These are phyloP conservation scores for Sitobion miscanthi DNA, from an alignment of 1,140 invertebrate species.

Conservation along the genomic window DNA sequence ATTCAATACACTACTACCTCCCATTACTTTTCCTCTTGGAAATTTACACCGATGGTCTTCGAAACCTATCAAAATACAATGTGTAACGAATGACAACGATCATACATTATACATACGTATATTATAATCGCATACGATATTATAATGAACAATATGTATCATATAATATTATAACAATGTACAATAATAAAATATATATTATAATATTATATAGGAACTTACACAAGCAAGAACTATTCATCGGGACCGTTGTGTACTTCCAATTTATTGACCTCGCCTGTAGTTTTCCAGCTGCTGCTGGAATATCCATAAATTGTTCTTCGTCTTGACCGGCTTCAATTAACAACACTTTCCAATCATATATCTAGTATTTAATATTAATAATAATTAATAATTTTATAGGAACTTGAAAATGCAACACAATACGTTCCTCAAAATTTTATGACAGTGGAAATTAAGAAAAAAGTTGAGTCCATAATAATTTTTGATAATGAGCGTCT, in stretches of 20 bases:
- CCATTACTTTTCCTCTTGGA: conserved; percentile 67
- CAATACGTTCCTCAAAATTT: too few relatives aligned
- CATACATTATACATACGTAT: not conserved
- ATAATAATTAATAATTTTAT: too few relatives aligned
- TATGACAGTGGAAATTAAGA: too few relatives aligned
- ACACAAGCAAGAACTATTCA: conserved; percentile 65
- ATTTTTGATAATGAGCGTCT: too few relatives aligned
- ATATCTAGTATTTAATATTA: conserved; percentile 61
- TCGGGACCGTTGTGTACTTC: conserved; percentile 69
- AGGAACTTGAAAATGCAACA: too few relatives aligned
- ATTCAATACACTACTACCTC: conserved; percentile 71
- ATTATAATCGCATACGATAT: too few relatives aligned
- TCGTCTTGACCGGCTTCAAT: conserved; percentile 68
- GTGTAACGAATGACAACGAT: not conserved
- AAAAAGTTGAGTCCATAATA: too few relatives aligned
- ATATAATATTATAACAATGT: not conserved
- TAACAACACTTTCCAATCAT: conserved; percentile 67
- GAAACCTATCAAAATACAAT: conserved; percentile 53
- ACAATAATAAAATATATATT: not conserved
- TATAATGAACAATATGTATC: not conserved
- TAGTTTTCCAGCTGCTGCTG: conserved; percentile 69
- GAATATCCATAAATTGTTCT: conserved; percentile 73
- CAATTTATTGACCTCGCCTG: conserved; percentile 69
- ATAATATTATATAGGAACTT: not conserved
- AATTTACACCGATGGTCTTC: conserved; percentile 62